Evolutionary conservation across 2,797 vertebrate genomes (phyloP), one percentile per base, ranked within the genome.

Genomic region (Microhierax caerulescens): DNA sequence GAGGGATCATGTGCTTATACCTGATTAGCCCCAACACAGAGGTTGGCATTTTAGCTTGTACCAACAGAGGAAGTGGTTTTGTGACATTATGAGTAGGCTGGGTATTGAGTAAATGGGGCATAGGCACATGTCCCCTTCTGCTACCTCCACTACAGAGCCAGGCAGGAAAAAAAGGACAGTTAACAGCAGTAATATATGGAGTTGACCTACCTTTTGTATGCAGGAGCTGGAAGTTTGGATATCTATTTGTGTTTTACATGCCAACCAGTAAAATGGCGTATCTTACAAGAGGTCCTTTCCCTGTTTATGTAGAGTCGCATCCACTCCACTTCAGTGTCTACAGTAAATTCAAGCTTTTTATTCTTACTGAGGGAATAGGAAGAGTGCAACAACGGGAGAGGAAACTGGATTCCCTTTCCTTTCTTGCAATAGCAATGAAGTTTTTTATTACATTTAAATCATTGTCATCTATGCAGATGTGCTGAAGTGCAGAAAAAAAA

Each of bases 181-280:
- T 87, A 70, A 14, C 13, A 67, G 43, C 27, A 56, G 18, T 30
- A 48, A 50, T 48, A 47, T 15, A 9, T 34, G 32, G 68, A 74
- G 72, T 47, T 7, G 7, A 32, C 21, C 9, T 30, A 48, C 8
- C 2, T 83, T 76, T 56, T 39, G 6, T 14, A 24, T 37, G 30
- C 45, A 72, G 36, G 17, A 82, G 19, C 19, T 47, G 28, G 19
- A 84, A 11, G 7, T 81, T 36, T 61, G 13, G 20, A 3, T 73
- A 56, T 48, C n/a, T 61, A 2, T 67, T 72, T 79, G 7, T 41
- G 20, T 64, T 74, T 83, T 41, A 19, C 7, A 7, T 22, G 12
- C 30, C 43, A 37, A 24, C 43, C 0, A 2, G 10, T 61, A 77
- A 84, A 94, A 47, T 5, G 1, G 0, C 2, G 0, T 50, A 8